Percentiles rank a stretch among this genome's conserved stretches.
Evolutionary conservation across 2,797 vertebrate species (phyloP).

Genomic region (Carcharodon carcharias): DNA sequence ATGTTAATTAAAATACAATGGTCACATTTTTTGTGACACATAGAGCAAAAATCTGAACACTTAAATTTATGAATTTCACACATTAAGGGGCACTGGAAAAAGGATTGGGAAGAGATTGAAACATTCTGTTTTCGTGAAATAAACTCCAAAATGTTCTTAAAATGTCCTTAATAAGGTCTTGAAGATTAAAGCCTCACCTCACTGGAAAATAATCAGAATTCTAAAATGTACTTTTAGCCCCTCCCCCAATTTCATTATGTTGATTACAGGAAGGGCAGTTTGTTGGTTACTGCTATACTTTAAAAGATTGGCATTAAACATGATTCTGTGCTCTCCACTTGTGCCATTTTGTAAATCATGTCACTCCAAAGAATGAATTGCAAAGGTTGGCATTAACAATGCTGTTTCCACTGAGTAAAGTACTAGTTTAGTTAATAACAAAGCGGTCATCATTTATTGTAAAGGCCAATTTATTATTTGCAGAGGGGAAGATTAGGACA

Average conservation of each 20-base stretch:
- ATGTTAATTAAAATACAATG: not conserved
- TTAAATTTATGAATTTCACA: not conserved
- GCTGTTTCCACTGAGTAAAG: not conserved
- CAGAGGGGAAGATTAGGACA: not conserved
- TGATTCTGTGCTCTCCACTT: not conserved
- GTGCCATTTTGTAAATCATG: not conserved
- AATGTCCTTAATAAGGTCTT: not conserved
- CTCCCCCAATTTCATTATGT: not conserved
- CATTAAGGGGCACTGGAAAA: not conserved
- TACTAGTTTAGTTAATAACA: not conserved
- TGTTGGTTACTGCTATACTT: not conserved
- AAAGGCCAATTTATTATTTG: not conserved
- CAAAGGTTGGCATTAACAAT: not conserved
- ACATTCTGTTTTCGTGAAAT: not conserved
- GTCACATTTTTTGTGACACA: not conserved
- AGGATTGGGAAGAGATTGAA: not conserved
- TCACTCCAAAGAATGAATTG: not conserved
- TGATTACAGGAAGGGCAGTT: not conserved
- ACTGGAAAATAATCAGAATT: not conserved
- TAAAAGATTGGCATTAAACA: not conserved
- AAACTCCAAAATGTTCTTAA: not conserved
- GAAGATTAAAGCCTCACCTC: not conserved
- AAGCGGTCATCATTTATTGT: not conserved
- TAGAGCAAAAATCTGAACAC: not conserved
- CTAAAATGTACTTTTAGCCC: not conserved